Evolutionary conservation across 2,113 vertebrate species (phyloP).

Genomic region (Cariama cristata): DNA sequence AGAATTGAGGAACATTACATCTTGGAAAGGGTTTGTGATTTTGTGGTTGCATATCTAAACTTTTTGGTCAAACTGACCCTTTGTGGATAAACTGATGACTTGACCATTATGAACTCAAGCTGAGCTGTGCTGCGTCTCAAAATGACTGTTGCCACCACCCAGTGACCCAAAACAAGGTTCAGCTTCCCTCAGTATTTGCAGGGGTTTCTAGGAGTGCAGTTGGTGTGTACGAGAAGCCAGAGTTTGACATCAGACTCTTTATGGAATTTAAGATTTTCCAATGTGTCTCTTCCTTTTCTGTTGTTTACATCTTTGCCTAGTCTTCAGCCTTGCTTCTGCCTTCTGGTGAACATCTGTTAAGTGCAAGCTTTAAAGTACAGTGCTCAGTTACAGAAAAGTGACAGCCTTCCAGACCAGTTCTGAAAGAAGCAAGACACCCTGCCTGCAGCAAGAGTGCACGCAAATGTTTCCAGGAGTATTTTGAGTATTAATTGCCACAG

Average conservation of each 20-base stretch:
- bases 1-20: not conserved
- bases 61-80: not conserved
- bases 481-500: not conserved
- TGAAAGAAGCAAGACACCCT: not conserved
- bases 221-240: not conserved
- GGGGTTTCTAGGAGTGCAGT: not conserved
- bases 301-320: not conserved
- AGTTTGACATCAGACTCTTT: not conserved
- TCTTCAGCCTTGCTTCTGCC: not conserved
- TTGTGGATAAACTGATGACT: not conserved
- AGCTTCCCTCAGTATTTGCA: not conserved
- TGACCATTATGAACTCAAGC: not conserved
- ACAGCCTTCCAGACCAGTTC: conserved; percentile 7
- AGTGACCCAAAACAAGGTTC: not conserved
- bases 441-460: not conserved
- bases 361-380: not conserved
- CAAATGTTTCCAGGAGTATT: not conserved
- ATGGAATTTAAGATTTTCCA: not conserved
- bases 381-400: not conserved
- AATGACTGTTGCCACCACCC: not conserved
- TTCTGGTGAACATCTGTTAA: not conserved
- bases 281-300: not conserved
- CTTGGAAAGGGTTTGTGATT: not conserved
- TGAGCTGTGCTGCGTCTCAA: not conserved
- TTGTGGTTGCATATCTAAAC: fast-evolving